Conservation (phyloP, 2,888 invertebrate genomes). For the Cephonodes hylas region DNA sequence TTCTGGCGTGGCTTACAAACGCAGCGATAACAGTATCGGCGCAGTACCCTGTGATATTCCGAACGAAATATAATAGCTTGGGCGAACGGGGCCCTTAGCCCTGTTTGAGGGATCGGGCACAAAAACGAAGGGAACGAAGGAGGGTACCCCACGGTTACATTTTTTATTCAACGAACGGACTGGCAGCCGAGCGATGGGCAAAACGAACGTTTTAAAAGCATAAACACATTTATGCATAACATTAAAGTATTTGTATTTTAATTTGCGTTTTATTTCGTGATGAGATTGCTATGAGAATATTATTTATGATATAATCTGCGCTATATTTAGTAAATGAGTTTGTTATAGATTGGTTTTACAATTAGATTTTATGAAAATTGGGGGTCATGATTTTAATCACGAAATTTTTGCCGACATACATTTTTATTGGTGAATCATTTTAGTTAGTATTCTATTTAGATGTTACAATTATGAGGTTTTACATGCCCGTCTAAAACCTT, state of each 20-base stretch:
- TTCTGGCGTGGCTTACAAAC: slow-evolving; percentile 28
- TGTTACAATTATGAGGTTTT: too few relatives aligned
- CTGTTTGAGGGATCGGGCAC: slow-evolving; percentile 39
- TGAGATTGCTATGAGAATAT: neutral
- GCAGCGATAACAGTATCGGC: slow-evolving; percentile 36
- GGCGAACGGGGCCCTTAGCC: slow-evolving; percentile 32
- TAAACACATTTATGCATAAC: neutral
- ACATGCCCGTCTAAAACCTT: too few relatives aligned
- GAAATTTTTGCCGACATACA: too few relatives aligned
- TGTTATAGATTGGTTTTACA: too few relatives aligned
- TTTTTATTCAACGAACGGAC: slow-evolving; percentile 44
- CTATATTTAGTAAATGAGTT: too few relatives aligned
- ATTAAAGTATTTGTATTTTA: neutral
- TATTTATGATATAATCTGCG: neutral
- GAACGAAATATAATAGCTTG: slow-evolving; percentile 50
- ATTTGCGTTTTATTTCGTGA: neutral
- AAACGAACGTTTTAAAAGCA: slow-evolving; percentile 4
- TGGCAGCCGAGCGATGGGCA: neutral
- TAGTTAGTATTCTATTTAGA: too few relatives aligned
- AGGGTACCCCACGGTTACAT: slow-evolving; percentile 54
- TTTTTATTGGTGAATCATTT: too few relatives aligned
- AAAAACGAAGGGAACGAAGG: slow-evolving; percentile 64
- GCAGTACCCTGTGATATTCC: slow-evolving; percentile 33
- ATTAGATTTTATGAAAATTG: too few relatives aligned
- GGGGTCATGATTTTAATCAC: too few relatives aligned